Evolutionary conservation across 2,113 vertebrate species (phyloP), one percentile per base, ranked within the genome.

Genomic region (Sinocyclocheilus maitianheensis): DNA sequence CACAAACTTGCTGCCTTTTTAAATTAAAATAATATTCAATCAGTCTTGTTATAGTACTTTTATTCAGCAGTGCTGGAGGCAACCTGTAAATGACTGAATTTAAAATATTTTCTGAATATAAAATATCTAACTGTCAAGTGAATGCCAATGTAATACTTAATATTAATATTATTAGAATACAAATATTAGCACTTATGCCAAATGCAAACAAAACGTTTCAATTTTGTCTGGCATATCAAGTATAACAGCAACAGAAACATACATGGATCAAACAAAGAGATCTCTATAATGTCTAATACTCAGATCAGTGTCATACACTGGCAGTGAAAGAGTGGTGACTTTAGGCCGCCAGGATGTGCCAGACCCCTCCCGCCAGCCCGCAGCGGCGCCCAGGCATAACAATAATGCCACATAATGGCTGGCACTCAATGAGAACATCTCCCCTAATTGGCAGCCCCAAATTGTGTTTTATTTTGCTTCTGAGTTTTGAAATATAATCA

Each of bases 401-500:
- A 92, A 93, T 94, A 95, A 96, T 95, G 94, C 94, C 94, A 95
- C 96, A 96, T 96, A 95, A 96, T 93, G 93, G 94, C 95, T 95
- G 95, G 96, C 95, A 94, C 95, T 96, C 95, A 96, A 96, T 95
- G 94, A 96, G 96, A 93, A 94, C 96, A 95, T 96, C 96, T 95
- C 92, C 95, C 95, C 95, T 98, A 98, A 99, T 97, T 98, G 97
- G 96, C 95, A 96, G 95, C 97, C 93, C 95, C 97, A 96, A 97
- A 97, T 96, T 96, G 96, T 97, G 96, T 97, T 98, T 97, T 97
- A 96, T 98, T 97, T 97, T 96, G 96, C 96, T 95, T 95, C 96
- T 96, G 96, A 97, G 96, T 98, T 98, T 97, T 97, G 97, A 99
- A 99, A 99, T 99, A 99, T 97, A 98, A 99, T 99, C 98, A 98